Evolutionary conservation across 2,113 vertebrate species (phyloP), one percentile per base, ranked within the genome.

Genomic region (Chamaea fasciata): DNA sequence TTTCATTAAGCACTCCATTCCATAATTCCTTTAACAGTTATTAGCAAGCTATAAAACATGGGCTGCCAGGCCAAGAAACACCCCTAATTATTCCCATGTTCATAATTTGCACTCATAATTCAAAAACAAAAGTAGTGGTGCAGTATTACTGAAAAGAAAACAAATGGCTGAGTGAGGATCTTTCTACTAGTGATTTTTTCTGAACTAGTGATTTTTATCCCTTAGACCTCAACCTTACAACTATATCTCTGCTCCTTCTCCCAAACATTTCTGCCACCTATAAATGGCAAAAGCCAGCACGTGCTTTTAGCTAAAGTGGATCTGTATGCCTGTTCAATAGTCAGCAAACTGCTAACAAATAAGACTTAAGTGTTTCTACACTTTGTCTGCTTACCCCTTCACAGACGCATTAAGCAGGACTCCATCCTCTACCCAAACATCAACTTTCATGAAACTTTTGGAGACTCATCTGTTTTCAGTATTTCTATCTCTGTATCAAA

Each of bases 251-350:
- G n/a, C 13, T 79, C 21, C 18, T 67, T 46, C 42, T 71, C 30
- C 16, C 1, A 41, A 7, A 56, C 0, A 0, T 26, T 76, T 42
- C 37, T 56, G 10, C 16, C 27, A 39, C 9, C 7, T 71, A 30
- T 33, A 10, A 35, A 68, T 4, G 7, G 20, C 18, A 84, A 82
- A 75, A 55, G 16, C 13, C 28, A 70, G 11, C 7, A 50, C 2
- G 27, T 3, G 2, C 17, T 82, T 82, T 55, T 41, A 60, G 39
- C 23, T 70, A 6, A 87, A 62, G 22, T 18, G 6, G 13, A 63
- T 74, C 39, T n/a, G 20, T 12, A 53, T 7, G 15, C 22, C 31
- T 27, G 28, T 15, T 70, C 15, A 7, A 19, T 11, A 26, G 39
- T 16, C 73, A 74, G 35, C 12, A 93, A 21, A 16, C 30, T 68